These are phyloP conservation scores for Erebia palarica DNA, from an alignment of 2,888 invertebrate genomes.

Conservation along the genomic window DNA sequence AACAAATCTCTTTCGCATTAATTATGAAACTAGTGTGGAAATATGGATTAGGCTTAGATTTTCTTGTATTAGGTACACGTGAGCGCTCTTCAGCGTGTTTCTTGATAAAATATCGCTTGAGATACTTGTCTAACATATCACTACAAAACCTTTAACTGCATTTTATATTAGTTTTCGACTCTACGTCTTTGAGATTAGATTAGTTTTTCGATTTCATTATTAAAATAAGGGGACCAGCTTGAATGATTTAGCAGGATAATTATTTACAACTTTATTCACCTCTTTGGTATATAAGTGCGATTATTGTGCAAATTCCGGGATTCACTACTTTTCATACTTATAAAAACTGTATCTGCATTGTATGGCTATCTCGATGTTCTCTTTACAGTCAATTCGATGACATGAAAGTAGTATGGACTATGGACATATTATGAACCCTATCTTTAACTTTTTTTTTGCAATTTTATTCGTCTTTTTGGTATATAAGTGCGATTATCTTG, in stretches of 20 bases:
- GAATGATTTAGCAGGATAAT: neutral
- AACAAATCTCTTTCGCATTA: neutral
- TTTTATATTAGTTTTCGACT: constrained; percentile 8
- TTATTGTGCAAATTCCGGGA: neutral
- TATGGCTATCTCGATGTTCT: neutral
- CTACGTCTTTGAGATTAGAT: constrained; percentile 20
- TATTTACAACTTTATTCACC: too few species aligned
- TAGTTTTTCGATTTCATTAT: neutral
- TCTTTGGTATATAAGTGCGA: neutral
- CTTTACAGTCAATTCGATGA: too few species aligned
- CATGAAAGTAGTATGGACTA: too few species aligned
- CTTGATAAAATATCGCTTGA: constrained; percentile 21
- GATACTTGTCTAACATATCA: constrained; percentile 23
- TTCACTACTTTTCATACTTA: neutral
- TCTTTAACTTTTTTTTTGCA: too few species aligned
- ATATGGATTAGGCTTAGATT: neutral
- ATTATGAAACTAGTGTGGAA: neutral
- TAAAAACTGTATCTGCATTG: neutral
- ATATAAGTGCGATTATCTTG: too few species aligned
- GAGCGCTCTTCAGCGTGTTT: too few species aligned
- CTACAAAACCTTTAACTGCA: constrained; percentile 10
- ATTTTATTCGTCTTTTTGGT: too few species aligned
- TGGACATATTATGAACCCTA: too few species aligned
- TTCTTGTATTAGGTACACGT: neutral
- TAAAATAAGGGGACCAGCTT: neutral